phyloP scores from a whole-genome alignment of 2,113 vertebrate species.

The Sturnira hondurensis region DNA sequence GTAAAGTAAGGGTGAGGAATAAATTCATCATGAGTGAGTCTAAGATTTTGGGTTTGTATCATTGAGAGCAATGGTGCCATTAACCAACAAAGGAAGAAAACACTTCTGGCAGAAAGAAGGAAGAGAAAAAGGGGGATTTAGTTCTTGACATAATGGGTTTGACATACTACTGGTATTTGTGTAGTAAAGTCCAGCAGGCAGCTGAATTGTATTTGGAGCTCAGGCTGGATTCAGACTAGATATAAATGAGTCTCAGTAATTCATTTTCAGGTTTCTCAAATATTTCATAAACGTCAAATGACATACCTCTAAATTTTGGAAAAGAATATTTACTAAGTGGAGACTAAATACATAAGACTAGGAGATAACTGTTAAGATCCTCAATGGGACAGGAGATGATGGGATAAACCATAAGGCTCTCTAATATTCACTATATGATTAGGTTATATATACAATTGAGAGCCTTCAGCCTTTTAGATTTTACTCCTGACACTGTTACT shows the following conservation, averaged over 20 bases:
- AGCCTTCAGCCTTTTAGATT: neutral
- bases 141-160: neutral
- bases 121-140: neutral
- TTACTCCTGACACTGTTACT: neutral
- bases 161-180: neutral
- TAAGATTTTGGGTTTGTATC: neutral
- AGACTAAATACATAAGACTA: neutral
- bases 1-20: neutral
- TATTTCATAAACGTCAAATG: neutral
- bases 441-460: slow-evolving; percentile 23
- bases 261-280: slow-evolving; percentile 4
- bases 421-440: neutral
- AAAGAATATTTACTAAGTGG: neutral
- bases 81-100: neutral
- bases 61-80: neutral
- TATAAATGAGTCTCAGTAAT: neutral
- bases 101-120: neutral
- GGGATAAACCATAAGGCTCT: neutral
- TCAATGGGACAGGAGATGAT: neutral
- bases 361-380: neutral
- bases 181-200: neutral
- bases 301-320: neutral
- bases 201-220: neutral
- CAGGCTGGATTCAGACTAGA: neutral
- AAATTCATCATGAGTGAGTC: neutral